Conservation (phyloP, 1,140 invertebrate species). For the Leguminivora glycinivorella region DNA sequence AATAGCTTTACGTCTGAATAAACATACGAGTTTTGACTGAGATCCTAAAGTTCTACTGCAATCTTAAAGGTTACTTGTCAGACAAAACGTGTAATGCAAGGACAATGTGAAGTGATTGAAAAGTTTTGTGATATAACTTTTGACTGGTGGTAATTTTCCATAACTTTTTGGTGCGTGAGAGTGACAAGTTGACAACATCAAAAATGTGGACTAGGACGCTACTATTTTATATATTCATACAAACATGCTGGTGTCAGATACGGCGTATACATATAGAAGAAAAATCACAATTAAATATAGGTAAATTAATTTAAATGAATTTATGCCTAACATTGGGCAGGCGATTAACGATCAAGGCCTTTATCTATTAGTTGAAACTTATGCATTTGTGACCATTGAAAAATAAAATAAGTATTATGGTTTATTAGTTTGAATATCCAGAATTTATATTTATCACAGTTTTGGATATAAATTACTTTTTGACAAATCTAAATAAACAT, state of each 20-base stretch:
- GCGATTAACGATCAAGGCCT: too few relatives aligned
- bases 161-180: background rate
- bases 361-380: too few relatives aligned
- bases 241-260: background rate
- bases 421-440: too few relatives aligned
- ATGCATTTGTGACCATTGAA: too few relatives aligned
- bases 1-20: conserved; percentile 9
- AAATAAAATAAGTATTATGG: too few relatives aligned
- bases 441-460: too few relatives aligned
- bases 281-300: conserved; percentile 5
- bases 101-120: background rate
- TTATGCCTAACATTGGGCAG: background rate
- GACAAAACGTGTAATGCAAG: background rate
- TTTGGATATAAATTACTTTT: too few relatives aligned
- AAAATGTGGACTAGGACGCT: conserved; percentile 8
- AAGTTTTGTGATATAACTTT: background rate
- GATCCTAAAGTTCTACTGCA: background rate
- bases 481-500: too few relatives aligned
- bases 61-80: too few relatives aligned
- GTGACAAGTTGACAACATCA: background rate
- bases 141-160: background rate
- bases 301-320: background rate
- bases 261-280: background rate
- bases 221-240: background rate
- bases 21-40: background rate